Percentiles rank a stretch among this genome's conserved stretches.
phyloP scores from a whole-genome alignment of 2,888 invertebrate genomes.

The Caenorhabditis zanzibari region DNA sequence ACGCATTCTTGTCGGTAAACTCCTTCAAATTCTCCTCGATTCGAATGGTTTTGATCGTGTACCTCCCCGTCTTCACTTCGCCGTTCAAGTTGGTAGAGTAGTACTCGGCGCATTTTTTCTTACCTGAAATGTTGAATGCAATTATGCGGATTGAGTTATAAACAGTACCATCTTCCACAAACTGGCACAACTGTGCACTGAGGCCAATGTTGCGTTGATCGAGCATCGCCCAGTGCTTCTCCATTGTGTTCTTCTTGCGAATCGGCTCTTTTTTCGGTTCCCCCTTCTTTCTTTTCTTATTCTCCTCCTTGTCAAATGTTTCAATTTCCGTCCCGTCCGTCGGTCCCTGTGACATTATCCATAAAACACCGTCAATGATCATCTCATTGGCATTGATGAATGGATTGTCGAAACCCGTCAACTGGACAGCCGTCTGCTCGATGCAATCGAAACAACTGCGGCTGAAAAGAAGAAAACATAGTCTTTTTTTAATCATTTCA shows the following conservation, averaged over 20 bases:
- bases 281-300: neutral
- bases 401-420: neutral
- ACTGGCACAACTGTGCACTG: neutral
- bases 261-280: neutral
- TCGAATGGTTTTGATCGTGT: neutral
- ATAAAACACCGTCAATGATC: neutral
- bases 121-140: neutral
- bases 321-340: neutral
- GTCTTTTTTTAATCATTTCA: no score
- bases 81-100: neutral
- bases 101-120: constrained; percentile 2
- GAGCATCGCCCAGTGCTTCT: constrained; percentile 20
- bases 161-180: neutral
- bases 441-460: neutral
- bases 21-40: neutral
- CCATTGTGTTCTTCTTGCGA: neutral
- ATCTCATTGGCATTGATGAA: constrained; percentile 5
- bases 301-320: no score
- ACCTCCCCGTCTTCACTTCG: neutral
- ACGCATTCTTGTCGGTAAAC: constrained; percentile 2
- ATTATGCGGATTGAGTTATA: no score
- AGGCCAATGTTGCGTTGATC: neutral
- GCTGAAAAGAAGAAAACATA: no score
- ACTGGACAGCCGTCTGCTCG: neutral
- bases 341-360: neutral